These are phyloP conservation scores for Aplodontia rufa DNA, from an alignment of 2,113 vertebrate genomes.

Conservation along the genomic window DNA sequence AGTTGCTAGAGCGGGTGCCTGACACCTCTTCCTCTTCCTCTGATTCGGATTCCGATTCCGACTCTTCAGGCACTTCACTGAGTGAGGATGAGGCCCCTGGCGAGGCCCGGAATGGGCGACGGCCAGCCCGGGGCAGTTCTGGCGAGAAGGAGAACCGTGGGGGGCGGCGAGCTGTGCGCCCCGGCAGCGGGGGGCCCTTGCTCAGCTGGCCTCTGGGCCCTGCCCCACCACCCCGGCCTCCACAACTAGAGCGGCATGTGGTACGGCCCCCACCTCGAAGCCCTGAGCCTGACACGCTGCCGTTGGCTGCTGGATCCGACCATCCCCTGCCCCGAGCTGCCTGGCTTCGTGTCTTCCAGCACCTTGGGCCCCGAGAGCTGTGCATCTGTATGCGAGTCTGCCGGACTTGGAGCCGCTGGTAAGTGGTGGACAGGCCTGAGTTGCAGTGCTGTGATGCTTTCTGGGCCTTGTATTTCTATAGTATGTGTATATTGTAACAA, in stretches of 20 bases:
- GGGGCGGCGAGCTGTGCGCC: conserved; percentile 75
- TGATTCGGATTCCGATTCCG: conserved; percentile 91
- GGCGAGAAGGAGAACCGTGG: conserved; percentile 80
- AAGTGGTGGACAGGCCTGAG: conserved; percentile 70
- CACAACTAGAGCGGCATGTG: conserved; percentile 93
- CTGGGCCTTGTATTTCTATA: neutral
- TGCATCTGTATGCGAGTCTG: conserved; percentile 95
- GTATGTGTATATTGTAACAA: rapidly evolving
- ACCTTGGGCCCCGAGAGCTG: conserved; percentile 91
- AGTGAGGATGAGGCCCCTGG: conserved; percentile 78
- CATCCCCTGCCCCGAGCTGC: conserved; percentile 91
- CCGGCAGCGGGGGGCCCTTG: conserved; percentile 83
- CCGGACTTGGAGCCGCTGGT: conserved; percentile 96
- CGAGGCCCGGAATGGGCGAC: conserved; percentile 80
- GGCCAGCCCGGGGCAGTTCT: conserved; percentile 78
- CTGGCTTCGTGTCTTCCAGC: conserved; percentile 92
- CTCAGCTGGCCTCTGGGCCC: conserved; percentile 90
- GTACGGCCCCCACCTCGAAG: conserved; percentile 92
- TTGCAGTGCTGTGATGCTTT: neutral
- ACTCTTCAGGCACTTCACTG: conserved; percentile 80
- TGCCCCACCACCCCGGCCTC: conserved; percentile 87
- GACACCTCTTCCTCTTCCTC: conserved; percentile 91
- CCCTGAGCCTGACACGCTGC: conserved; percentile 93
- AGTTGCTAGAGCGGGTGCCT: conserved; percentile 90
- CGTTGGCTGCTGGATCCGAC: conserved; percentile 90